Base-by-base conservation (phyloP, 2,797 vertebrate genomes). In the Erpetoichthys calabaricus region DNA sequence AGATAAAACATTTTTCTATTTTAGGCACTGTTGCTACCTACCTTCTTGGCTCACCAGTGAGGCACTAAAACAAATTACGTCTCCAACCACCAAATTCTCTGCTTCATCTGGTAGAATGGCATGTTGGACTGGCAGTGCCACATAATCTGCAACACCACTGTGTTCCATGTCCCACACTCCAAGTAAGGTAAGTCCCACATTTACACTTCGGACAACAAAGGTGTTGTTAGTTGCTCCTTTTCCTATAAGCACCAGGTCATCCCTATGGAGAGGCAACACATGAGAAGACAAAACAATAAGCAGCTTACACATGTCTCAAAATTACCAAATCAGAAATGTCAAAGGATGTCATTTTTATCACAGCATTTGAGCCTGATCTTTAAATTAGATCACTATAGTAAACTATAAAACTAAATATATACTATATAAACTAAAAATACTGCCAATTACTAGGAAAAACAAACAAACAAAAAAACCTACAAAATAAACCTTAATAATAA, bases 161-260 rank as follows among this genome's bases (percentile, higher is more conserved):
- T 92, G 91, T 55, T 88, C 87, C 0, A 47, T 51, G 58, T 95
- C 91, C 87, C 88, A 85, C 47, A 92, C 90, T 0, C 80, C 77
- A 1, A 99, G 80, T 71, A 88, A 73, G 0, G 81, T 87, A 67
- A 96, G 82, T 8, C 96, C 96, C 1, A 88, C 75, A 0, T 90
- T 91, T 65, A 94, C 68, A 0, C 93, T 90, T 59, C 85, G 81
- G 63, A 97, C 67, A 0, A 80, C 76, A 10, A 96, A 82, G 0
- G 91, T 92, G 71, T 85, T 71, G 78, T 98, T 98, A 55, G 69
- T 62, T 1, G 79, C 60, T 25, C 93, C 94, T 54, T 80, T 79
- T 8, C 85, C 82, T 1, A 97, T 72, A 70, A 97, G 91, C 52
- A 98, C 85, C 3, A 97, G 84, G 72, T 99, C 95, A 3, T 97